A percentile compares a stretch with the other conserved stretches of the same genome.
Conservation (phyloP, 2,888 invertebrate genomes). For the Diadegma fenestrale region DNA sequence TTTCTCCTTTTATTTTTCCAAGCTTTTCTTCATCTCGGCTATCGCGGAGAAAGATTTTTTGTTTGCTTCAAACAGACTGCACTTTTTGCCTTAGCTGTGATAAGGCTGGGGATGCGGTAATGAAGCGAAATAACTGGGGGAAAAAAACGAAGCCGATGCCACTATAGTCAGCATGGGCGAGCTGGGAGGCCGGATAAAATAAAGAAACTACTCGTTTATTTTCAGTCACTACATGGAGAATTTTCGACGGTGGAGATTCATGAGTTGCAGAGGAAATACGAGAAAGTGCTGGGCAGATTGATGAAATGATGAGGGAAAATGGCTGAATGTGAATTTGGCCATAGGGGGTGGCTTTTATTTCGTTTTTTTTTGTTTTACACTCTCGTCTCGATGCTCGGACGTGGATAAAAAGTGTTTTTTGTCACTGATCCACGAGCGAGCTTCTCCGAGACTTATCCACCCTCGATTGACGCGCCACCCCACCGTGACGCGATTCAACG, state of each 20-base stretch:
- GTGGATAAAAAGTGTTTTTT: background rate
- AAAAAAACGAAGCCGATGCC: background rate
- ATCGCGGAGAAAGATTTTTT: background rate
- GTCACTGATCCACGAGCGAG: slow-evolving; percentile 5
- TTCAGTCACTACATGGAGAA: background rate
- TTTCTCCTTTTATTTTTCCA: background rate
- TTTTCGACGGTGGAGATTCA: background rate
- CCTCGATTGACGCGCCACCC: slow-evolving; percentile 40
- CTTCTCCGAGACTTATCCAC: slow-evolving; percentile 40
- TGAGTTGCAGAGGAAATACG: background rate
- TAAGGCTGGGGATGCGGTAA: background rate
- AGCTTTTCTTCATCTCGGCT: slow-evolving; percentile 11
- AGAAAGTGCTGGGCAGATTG: background rate
- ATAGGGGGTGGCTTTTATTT: background rate
- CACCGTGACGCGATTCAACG: slow-evolving; percentile 66
- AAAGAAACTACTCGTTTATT: background rate
- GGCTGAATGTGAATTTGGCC: background rate
- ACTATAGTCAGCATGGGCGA: too few relatives aligned
- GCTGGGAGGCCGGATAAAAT: too few relatives aligned
- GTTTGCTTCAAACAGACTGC: background rate
- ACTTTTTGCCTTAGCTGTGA: background rate
- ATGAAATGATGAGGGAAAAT: background rate
- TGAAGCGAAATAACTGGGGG: background rate
- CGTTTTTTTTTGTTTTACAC: background rate
- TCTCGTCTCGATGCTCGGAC: background rate